Evolutionary conservation across 2,113 vertebrate species (phyloP), one percentile per base, ranked within the genome.

Genomic region (Ranitomeya imitator): DNA sequence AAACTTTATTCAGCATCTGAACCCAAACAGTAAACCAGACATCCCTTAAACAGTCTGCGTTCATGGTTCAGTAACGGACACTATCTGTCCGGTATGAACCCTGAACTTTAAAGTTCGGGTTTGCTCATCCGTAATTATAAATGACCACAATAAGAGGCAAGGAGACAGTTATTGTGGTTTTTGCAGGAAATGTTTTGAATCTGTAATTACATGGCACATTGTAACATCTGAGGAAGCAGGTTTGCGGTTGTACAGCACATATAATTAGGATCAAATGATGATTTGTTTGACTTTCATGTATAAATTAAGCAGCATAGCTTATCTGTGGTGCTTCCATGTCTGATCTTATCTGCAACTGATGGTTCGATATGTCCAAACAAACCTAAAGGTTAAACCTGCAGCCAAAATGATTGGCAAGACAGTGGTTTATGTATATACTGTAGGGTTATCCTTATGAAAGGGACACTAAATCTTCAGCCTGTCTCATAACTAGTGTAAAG

Each of bases 191-290:
- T 80, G 15, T 8, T 59, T n/a, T 79, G 78, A n/a, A 57, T 79
- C 78, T 14, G 52, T 79, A 57, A 80, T 80, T 61, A 37, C 61
- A 83, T 67, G 2, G 3, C 51, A 15, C n/a, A 13, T 71, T 57
- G 16, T 55, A 83, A 69, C 82, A 69, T 84, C 31, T 15, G 21
- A 71, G 83, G 51, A 71, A 51, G 16, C 45, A 57, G 45, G 65
- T 57, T 65, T 21, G 65, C 16, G 18, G n/a, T 12, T 54, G 51
- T 16, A 5, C 83, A 57, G 51, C 26, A 73, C 14, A 9, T 71
- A 52, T 71, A 65, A 71, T 85, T 85, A 85, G 83, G 83, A 85
- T 85, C 63, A 51, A 71, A 8, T 85, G 83, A 85, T 16, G 65
- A 85, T 85, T 85, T 85, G 65, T 85, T 85, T 85, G 65, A 85